Evolutionary conservation across 2,113 vertebrate genomes (phyloP).

Genomic region (Ahaetulla prasina): DNA sequence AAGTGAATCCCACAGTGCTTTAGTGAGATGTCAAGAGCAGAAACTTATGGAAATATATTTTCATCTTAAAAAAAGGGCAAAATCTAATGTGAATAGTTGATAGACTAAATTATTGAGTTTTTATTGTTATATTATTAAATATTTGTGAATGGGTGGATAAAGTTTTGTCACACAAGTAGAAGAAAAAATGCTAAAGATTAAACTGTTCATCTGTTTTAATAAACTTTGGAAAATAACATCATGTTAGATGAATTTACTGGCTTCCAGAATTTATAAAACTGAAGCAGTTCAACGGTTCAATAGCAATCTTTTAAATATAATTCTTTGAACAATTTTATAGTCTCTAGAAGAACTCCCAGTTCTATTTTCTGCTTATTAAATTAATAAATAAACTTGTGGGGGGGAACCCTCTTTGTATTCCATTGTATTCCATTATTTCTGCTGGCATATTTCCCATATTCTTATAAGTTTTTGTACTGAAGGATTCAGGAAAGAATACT

Average conservation of each 20-base stretch:
- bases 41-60: neutral
- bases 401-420: neutral
- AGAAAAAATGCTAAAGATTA: neutral
- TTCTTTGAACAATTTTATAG: neutral
- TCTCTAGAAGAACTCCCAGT: neutral
- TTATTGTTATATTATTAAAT: neutral
- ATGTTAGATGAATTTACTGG: neutral
- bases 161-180: neutral
- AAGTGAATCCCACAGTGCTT: neutral
- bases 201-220: neutral
- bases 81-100: neutral
- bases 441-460: neutral
- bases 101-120: neutral
- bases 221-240: neutral
- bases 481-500: neutral
- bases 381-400: neutral
- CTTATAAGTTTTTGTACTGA: neutral
- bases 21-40: neutral
- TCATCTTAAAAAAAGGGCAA: conserved; percentile 6
- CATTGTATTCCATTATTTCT: neutral
- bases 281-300: neutral
- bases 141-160: neutral
- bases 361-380: neutral
- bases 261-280: neutral
- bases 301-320: neutral